Percentiles rank a stretch among this genome's conserved stretches.
Conservation (phyloP, 2,797 vertebrate species). For the Glyptemys insculpta region DNA sequence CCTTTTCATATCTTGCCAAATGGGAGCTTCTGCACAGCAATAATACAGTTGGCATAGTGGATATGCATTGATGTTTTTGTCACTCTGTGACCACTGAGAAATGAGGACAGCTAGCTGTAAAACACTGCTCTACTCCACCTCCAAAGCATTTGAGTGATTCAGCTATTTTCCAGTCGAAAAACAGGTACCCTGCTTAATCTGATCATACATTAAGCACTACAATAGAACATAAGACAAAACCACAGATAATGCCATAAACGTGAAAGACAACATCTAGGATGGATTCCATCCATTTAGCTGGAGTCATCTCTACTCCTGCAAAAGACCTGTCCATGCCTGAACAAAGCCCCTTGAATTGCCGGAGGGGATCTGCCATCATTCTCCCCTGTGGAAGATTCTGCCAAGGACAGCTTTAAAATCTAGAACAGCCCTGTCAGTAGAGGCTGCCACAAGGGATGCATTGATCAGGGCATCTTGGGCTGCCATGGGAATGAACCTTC, state of each 20-base stretch:
- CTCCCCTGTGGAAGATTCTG: not conserved
- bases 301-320: not conserved
- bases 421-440: not conserved
- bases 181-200: conserved; percentile 5
- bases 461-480: not conserved
- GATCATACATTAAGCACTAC: conserved; percentile 42
- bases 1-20: conserved; percentile 68
- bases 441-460: not conserved
- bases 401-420: conserved; percentile 3
- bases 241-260: conserved; percentile 14
- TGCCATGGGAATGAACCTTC: conserved; percentile 17
- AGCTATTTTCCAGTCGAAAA: conserved; percentile 59
- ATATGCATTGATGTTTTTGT: conserved; percentile 55
- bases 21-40: conserved; percentile 31
- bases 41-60: conserved; percentile 27
- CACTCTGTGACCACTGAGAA: conserved; percentile 44
- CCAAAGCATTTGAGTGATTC: conserved; percentile 63
- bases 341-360: not conserved
- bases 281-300: not conserved
- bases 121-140: conserved; percentile 33
- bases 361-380: not conserved
- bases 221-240: conserved; percentile 34
- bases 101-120: conserved; percentile 54
- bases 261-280: conserved; percentile 1
- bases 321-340: not conserved